These are phyloP conservation scores for Nymphalis io DNA, from an alignment of 1,140 invertebrate genomes.

Conservation along the genomic window DNA sequence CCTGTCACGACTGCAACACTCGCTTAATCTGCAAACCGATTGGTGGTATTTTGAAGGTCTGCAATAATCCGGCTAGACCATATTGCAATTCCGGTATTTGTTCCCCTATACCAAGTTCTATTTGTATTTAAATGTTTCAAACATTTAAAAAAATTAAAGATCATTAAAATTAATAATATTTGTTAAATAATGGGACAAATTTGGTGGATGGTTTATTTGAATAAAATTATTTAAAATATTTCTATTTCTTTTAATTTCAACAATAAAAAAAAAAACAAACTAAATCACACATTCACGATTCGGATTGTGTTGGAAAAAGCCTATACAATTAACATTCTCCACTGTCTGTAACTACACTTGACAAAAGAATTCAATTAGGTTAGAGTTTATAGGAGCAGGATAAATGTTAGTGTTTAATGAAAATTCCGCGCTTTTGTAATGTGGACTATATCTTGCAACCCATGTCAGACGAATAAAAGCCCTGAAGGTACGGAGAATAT, in stretches of 20 bases:
- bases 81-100: conserved; percentile 58
- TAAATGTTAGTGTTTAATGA: conserved; percentile 46
- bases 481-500: conserved; percentile 20
- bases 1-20: conserved; percentile 59
- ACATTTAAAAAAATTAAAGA: not conserved
- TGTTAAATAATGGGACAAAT: no score
- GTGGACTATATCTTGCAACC: conserved; percentile 38
- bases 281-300: not conserved
- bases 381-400: conserved; percentile 25
- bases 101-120: conserved; percentile 44
- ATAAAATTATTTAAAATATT: not conserved
- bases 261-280: not conserved
- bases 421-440: conserved; percentile 40
- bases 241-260: not conserved
- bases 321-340: conserved; percentile 2
- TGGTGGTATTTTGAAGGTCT: conserved; percentile 49
- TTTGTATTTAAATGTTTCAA: conserved; percentile 37
- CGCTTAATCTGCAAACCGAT: conserved; percentile 57
- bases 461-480: conserved; percentile 30
- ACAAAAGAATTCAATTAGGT: conserved; percentile 40
- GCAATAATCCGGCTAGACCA: conserved; percentile 39
- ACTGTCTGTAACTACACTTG: conserved; percentile 7
- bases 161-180: no score
- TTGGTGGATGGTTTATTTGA: not conserved
- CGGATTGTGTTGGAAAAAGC: not conserved